A percentile compares a stretch with the other conserved stretches of the same genome.
Evolutionary conservation across 2,888 invertebrate genomes (phyloP).

Genomic region (Platycheirus rosarum): DNA sequence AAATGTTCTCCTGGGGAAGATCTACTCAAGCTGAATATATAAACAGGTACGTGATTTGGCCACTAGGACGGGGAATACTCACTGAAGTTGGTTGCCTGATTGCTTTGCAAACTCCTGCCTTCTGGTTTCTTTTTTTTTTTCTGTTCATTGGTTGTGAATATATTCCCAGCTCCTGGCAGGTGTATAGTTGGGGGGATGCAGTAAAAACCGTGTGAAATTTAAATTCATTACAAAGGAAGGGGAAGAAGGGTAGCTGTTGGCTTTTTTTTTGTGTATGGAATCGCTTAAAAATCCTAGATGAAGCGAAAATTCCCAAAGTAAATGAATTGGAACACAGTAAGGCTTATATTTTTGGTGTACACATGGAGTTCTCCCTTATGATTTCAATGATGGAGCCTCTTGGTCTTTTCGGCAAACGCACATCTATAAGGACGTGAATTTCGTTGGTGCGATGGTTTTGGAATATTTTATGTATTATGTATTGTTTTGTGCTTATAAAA

Average conservation of each 20-base stretch:
- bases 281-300: conserved; percentile 29
- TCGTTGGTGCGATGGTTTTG: conserved; percentile 4
- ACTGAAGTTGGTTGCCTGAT: conserved; percentile 54
- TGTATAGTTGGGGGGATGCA: conserved; percentile 15
- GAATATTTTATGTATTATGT: conserved; percentile 31
- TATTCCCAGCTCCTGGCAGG: conserved; percentile 19
- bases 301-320: conserved; percentile 26
- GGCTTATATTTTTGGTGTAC: conserved; percentile 13
- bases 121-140: conserved; percentile 14
- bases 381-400: background rate
- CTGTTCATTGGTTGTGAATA: background rate
- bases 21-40: conserved; percentile 72
- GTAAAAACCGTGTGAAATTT: conserved; percentile 51
- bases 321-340: conserved; percentile 27
- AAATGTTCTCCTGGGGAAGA: conserved; percentile 58
- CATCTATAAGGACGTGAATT: conserved; percentile 12
- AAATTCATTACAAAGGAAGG: conserved; percentile 49
- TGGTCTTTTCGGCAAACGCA: background rate
- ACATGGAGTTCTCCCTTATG: background rate
- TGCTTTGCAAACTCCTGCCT: conserved; percentile 67
- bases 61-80: conserved; percentile 50
- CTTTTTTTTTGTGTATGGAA: background rate
- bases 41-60: conserved; percentile 73
- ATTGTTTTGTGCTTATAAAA: conserved; percentile 13
- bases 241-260: background rate